phyloP scores from a whole-genome alignment of 2,888 invertebrate species.

The Tetropium fuscum region DNA sequence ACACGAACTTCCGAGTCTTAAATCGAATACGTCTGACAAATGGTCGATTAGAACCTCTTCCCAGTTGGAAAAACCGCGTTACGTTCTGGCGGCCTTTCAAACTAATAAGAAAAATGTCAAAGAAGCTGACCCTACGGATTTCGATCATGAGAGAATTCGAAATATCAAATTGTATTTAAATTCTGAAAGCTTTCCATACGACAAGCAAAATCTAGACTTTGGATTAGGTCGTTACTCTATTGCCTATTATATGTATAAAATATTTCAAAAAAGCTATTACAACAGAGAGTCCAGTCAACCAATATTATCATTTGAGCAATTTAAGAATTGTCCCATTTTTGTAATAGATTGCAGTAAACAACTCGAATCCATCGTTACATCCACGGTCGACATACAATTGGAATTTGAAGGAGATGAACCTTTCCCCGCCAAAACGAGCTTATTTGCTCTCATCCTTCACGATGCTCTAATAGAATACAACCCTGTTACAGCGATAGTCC shows the following conservation, averaged over 20 bases:
- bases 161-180: slow-evolving; percentile 8
- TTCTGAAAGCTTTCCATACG: neutral
- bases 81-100: neutral
- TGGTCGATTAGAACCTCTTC: neutral
- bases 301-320: too few species aligned
- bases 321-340: too few species aligned
- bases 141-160: neutral
- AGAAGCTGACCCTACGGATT: neutral
- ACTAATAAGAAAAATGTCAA: neutral
- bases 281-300: too few species aligned
- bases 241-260: neutral
- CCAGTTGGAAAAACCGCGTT: slow-evolving; percentile 2
- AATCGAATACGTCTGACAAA: neutral
- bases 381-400: neutral
- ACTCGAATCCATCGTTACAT: too few species aligned
- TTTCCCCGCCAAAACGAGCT: neutral
- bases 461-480: neutral
- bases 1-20: neutral
- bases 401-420: neutral
- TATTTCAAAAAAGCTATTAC: neutral
- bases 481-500: neutral
- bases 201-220: neutral
- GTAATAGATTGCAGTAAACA: too few species aligned
- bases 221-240: neutral
- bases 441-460: neutral